Evolutionary conservation across 2,888 invertebrate species (phyloP).

Genomic region (Drosophila neonasuta): DNA sequence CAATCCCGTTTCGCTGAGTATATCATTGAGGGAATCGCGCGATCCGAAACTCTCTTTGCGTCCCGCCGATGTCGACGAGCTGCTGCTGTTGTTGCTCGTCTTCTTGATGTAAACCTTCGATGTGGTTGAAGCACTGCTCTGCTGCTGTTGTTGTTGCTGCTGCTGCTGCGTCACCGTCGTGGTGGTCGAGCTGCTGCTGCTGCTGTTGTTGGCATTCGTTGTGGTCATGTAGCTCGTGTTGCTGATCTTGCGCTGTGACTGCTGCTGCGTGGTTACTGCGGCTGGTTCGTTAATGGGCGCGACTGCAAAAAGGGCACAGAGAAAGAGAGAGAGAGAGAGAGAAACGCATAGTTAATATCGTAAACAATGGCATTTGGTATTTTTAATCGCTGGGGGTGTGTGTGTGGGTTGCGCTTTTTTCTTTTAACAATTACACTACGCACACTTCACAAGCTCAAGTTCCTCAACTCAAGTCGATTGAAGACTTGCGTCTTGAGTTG

Average conservation of each 20-base stretch:
- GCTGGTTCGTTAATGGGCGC: conserved; percentile 75
- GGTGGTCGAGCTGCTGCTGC: conserved; percentile 43
- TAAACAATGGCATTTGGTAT: conserved; percentile 37
- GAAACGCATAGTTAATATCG: conserved; percentile 23
- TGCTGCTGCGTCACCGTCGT: conserved; percentile 51
- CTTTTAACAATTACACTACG: conserved; percentile 40
- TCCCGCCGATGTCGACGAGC: conserved; percentile 72
- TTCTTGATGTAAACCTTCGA: conserved; percentile 71
- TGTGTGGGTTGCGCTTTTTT: conserved; percentile 43
- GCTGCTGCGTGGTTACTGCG: conserved; percentile 32
- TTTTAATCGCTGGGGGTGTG: conserved; percentile 28
- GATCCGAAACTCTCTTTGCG: conserved; percentile 82
- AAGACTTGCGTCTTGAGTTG: conserved; percentile 19
- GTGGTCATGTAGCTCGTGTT: conserved; percentile 72
- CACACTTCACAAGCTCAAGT: conserved; percentile 16
- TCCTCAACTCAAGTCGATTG: conserved; percentile 11
- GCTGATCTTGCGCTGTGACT: conserved; percentile 70
- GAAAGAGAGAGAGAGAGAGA: not conserved
- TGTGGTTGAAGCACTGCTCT: conserved; percentile 58
- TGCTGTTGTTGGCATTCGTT: conserved; percentile 58
- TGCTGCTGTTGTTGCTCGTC: conserved; percentile 67
- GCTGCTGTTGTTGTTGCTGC: conserved; percentile 15
- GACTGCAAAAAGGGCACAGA: conserved; percentile 65
- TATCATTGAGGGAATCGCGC: conserved; percentile 81
- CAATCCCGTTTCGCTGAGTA: conserved; percentile 80